A percentile compares a stretch with the other conserved stretches of the same genome.
Conservation (phyloP, 2,888 invertebrate genomes). For the Cloeon dipterum region DNA sequence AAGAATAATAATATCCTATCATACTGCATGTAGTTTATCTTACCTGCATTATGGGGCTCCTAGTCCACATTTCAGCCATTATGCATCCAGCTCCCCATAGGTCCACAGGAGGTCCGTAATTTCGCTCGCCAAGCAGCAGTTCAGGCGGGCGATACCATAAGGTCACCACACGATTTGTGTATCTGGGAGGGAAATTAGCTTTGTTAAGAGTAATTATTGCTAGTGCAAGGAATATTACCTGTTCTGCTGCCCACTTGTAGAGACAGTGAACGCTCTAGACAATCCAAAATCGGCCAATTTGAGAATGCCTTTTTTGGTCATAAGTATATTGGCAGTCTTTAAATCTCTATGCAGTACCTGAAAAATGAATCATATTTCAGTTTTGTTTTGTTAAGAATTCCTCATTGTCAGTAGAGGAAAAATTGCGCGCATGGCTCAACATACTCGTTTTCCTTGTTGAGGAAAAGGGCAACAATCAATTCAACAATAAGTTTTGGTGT, state of each 20-base stretch:
- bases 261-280: slow-evolving; percentile 77
- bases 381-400: neutral
- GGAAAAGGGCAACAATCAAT: too few species aligned
- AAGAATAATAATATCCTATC: too few species aligned
- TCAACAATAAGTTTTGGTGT: too few species aligned
- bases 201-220: neutral
- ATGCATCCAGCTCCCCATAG: slow-evolving; percentile 97
- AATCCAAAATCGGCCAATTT: slow-evolving; percentile 96
- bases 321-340: slow-evolving; percentile 97
- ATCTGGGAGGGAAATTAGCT: slow-evolving; percentile 26
- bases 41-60: slow-evolving; percentile 62
- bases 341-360: slow-evolving; percentile 82
- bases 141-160: slow-evolving; percentile 76
- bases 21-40: too few species aligned
- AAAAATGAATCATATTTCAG: slow-evolving; percentile 4
- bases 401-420: neutral
- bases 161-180: slow-evolving; percentile 96
- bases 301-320: slow-evolving; percentile 81
- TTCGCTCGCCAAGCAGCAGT: slow-evolving; percentile 54
- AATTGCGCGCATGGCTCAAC: neutral
- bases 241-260: slow-evolving; percentile 63
- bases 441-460: too few species aligned
- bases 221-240: slow-evolving; percentile 17
- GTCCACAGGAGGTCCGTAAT: slow-evolving; percentile 94
- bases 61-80: slow-evolving; percentile 99